A percentile compares a stretch with the other conserved stretches of the same genome.
These are phyloP conservation scores for Rhabdomys pumilio DNA, from an alignment of 2,797 vertebrate genomes.

Conservation along the genomic window DNA sequence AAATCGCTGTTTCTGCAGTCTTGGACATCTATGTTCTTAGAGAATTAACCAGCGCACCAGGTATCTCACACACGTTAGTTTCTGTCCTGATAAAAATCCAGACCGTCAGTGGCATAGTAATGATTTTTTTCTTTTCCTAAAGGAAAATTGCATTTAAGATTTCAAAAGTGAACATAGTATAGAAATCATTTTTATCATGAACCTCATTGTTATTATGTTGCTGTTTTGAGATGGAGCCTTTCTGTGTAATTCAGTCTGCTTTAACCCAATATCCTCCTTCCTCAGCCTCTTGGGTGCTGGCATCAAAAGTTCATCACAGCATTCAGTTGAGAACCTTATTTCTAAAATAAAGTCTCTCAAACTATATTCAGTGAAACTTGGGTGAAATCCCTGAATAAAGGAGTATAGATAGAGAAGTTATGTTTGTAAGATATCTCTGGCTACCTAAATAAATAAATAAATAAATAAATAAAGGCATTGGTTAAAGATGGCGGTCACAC, in stretches of 20 bases:
- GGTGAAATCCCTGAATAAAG: constrained; percentile 2
- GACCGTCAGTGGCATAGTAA: background rate
- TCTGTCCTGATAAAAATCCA: background rate
- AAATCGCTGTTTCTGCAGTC: background rate
- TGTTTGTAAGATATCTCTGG: background rate
- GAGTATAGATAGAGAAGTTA: background rate
- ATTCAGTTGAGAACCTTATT: background rate
- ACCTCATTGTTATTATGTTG: background rate
- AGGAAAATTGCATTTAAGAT: constrained; percentile 23
- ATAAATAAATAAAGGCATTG: too few species aligned
- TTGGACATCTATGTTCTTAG: background rate
- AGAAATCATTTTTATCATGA: constrained; percentile 3
- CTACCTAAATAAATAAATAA: background rate
- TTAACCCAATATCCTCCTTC: background rate
- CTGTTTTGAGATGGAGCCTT: background rate
- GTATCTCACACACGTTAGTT: background rate
- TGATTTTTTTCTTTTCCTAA: background rate
- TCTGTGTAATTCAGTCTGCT: background rate
- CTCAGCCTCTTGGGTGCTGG: background rate
- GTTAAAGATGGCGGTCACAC: background rate
- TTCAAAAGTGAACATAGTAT: background rate
- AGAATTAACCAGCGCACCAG: background rate
- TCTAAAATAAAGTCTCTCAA: constrained; percentile 12
- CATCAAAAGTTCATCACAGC: too few species aligned
- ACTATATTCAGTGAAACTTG: background rate